Evolutionary conservation across 2,888 invertebrate species (phyloP).

Genomic region (Macrosiphum euphorbiae): DNA sequence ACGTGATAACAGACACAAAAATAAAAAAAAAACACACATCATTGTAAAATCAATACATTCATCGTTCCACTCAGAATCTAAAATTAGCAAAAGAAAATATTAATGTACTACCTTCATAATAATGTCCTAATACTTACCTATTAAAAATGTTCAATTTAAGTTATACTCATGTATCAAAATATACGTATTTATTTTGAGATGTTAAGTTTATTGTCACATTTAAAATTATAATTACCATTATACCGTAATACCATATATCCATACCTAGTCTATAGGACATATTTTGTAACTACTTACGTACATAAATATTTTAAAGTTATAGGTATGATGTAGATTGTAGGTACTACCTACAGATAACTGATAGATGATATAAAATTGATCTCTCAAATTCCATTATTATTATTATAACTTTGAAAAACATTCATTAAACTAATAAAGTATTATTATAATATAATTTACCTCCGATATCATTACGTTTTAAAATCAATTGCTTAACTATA

Average conservation of each 20-base stretch:
- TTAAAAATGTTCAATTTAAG: no score
- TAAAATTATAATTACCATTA: neutral
- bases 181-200: neutral
- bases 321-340: no score
- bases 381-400: neutral
- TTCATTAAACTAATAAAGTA: neutral
- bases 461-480: constrained; percentile 11
- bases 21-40: no score
- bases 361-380: neutral
- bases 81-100: neutral
- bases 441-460: neutral
- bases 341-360: no score
- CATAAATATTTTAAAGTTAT: neutral
- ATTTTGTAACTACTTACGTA: neutral
- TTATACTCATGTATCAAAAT: no score
- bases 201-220: neutral
- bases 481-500: constrained; percentile 23
- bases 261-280: neutral
- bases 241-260: neutral
- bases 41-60: no score
- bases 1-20: no score
- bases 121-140: neutral
- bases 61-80: no score
- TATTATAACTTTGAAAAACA: neutral
- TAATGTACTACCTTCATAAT: neutral